These are phyloP conservation scores for Lepus americanus DNA, from an alignment of 2,113 vertebrate species.

Conservation along the genomic window DNA sequence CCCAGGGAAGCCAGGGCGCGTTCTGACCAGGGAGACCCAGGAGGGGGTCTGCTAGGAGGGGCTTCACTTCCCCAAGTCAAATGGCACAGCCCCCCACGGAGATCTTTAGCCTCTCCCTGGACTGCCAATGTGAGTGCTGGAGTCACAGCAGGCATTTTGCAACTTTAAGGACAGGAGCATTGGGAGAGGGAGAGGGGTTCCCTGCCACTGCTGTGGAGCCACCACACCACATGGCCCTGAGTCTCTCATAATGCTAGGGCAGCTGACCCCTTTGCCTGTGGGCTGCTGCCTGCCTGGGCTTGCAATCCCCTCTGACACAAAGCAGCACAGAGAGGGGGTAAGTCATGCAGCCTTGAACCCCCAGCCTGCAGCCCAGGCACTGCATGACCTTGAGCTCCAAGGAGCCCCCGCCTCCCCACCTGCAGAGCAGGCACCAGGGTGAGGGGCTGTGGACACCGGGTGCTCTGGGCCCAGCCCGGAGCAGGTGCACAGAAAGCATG, in stretches of 20 bases:
- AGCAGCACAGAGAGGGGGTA: not conserved
- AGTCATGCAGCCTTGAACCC: not conserved
- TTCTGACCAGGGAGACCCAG: not conserved
- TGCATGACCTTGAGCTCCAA: not conserved
- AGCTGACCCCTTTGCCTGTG: not conserved
- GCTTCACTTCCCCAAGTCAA: not conserved
- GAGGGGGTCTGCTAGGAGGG: not conserved
- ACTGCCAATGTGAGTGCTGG: not conserved
- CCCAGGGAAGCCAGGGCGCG: fast-evolving
- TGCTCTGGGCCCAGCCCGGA: not conserved
- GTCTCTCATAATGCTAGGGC: not conserved
- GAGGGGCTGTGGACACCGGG: fast-evolving
- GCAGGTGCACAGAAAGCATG: not conserved
- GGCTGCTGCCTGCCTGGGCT: not conserved
- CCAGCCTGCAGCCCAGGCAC: not conserved
- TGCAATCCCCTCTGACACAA: not conserved
- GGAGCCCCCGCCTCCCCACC: not conserved
- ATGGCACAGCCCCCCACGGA: not conserved
- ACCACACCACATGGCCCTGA: not conserved
- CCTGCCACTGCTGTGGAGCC: not conserved
- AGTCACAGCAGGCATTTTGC: not conserved
- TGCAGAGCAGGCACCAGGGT: not conserved
- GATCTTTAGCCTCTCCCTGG: not conserved
- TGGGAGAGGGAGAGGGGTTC: not conserved
- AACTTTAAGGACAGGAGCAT: not conserved